Conservation (phyloP, 2,113 vertebrate genomes). For the Gorsachius goisagi region DNA sequence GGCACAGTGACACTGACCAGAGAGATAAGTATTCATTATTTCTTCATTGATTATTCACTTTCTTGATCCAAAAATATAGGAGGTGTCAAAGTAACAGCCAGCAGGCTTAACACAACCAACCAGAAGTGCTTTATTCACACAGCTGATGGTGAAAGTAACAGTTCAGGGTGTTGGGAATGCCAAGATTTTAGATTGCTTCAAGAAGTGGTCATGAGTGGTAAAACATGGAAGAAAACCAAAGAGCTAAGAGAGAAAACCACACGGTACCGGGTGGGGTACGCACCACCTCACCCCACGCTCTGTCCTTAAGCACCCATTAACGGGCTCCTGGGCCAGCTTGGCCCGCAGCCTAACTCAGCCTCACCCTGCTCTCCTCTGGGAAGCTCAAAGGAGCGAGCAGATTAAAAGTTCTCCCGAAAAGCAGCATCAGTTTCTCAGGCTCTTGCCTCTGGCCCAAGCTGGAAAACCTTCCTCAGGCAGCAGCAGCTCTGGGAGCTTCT, state of each 20-base stretch:
- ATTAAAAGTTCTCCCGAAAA: background rate
- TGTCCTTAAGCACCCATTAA: background rate
- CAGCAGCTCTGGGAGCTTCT: background rate
- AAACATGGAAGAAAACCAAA: background rate
- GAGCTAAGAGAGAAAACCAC: background rate
- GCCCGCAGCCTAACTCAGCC: background rate
- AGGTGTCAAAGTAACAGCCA: background rate
- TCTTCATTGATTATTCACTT: background rate
- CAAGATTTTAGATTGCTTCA: background rate
- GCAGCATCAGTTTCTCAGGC: background rate
- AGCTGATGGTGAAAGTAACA: background rate
- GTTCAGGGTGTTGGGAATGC: background rate
- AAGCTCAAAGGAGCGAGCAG: background rate
- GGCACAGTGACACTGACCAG: background rate
- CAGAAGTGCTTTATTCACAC: background rate
- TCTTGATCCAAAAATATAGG: background rate
- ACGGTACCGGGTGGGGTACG: rapidly evolving
- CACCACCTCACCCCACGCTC: background rate
- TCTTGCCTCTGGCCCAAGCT: background rate
- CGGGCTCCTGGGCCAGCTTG: background rate
- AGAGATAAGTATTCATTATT: background rate
- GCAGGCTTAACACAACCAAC: background rate
- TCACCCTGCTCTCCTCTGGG: background rate
- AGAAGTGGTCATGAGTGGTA: background rate
- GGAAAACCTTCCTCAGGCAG: constrained; percentile 7